These are phyloP conservation scores for Rhineura floridana DNA, from an alignment of 2,113 vertebrate genomes.

Conservation along the genomic window DNA sequence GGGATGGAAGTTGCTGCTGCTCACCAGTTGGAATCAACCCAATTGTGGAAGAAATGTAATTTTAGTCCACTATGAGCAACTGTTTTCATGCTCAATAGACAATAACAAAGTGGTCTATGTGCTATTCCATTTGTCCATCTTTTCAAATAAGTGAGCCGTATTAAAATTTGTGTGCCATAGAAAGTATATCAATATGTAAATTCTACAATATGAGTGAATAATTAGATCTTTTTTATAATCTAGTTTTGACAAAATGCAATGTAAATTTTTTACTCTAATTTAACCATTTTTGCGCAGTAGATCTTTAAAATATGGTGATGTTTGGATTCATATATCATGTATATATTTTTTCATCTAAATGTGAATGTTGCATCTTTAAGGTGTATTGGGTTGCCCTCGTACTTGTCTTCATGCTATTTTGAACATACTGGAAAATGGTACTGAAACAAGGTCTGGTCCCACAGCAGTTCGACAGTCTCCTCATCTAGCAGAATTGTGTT, in stretches of 20 bases:
- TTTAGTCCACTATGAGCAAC: not conserved
- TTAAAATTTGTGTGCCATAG: not conserved
- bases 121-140: not conserved
- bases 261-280: constrained; percentile 4
- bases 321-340: not conserved
- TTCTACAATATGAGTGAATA: not conserved
- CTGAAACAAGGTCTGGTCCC: constrained; percentile 86
- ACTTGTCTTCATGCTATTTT: constrained; percentile 97
- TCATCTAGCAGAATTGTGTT: constrained; percentile 95
- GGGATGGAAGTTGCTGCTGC: not conserved
- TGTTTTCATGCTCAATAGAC: not conserved
- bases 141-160: not conserved
- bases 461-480: constrained; percentile 86
- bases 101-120: not conserved
- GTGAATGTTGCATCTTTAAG: constrained; percentile 67
- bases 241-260: constrained; percentile 17
- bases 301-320: not conserved
- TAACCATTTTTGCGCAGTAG: constrained; percentile 8
- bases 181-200: not conserved
- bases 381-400: constrained; percentile 93
- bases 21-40: not conserved
- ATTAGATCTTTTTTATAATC: constrained; percentile 5
- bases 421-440: constrained; percentile 92
- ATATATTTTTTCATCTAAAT: not conserved
- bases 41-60: constrained; percentile 8